Conservation (phyloP, 23 tunicate species). For the Styela clava region DNA sequence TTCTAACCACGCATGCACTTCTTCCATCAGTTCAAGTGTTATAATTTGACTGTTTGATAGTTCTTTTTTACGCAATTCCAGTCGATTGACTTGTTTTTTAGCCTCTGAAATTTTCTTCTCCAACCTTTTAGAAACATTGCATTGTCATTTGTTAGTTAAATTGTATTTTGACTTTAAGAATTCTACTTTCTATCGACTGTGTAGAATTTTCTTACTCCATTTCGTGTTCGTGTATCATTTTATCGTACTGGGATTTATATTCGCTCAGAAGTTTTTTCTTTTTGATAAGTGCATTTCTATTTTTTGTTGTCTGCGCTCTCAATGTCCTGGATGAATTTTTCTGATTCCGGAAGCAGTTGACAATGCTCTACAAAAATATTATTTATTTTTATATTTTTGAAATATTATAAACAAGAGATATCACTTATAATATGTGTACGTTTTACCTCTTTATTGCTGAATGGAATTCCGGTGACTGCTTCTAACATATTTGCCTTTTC, state of each 20-base stretch:
- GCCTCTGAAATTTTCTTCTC: neutral
- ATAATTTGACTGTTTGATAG: neutral
- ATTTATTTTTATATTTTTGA: too few species aligned
- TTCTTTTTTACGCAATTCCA: neutral
- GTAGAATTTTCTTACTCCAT: neutral
- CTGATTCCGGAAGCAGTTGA: conserved; percentile 9
- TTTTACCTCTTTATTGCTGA: conserved; percentile 33
- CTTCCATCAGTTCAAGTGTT: neutral
- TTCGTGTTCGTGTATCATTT: neutral
- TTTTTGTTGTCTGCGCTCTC: neutral
- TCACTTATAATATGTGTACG: too few species aligned
- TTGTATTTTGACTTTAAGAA: too few species aligned
- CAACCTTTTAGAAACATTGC: neutral
- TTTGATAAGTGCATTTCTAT: neutral
- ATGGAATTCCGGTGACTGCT: conserved; percentile 56
- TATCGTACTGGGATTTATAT: neutral
- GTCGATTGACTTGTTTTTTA: neutral
- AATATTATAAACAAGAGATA: too few species aligned
- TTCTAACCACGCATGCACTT: neutral
- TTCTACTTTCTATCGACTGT: too few species aligned
- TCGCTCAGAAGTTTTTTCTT: neutral
- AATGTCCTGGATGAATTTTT: neutral
- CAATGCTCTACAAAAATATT: neutral
- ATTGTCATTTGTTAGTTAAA: too few species aligned
- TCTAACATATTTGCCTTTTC: conserved; percentile 43